Evolutionary conservation across 2,888 invertebrate species (phyloP).

Genomic region (Drosophila parthenogenetica): DNA sequence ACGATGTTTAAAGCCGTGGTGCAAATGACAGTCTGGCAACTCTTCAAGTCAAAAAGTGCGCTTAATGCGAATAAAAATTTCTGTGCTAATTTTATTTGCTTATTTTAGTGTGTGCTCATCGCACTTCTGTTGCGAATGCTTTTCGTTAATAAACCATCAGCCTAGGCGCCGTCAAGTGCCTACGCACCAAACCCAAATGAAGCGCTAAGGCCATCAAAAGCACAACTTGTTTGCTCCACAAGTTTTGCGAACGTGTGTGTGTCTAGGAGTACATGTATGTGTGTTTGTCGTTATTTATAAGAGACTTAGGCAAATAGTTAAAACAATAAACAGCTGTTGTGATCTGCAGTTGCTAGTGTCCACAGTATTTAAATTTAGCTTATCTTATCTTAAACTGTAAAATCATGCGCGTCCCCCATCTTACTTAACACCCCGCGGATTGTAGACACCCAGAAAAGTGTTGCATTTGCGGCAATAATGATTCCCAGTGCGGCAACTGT

Average conservation of each 20-base stretch:
- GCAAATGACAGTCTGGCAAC: slow-evolving; percentile 28
- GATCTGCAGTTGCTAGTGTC: slow-evolving; percentile 24
- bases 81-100: neutral
- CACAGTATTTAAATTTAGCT: slow-evolving; percentile 31
- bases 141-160: slow-evolving; percentile 13
- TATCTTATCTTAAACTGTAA: slow-evolving; percentile 40
- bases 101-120: slow-evolving; percentile 9
- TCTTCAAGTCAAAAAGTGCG: slow-evolving; percentile 6
- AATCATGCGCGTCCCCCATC: slow-evolving; percentile 6
- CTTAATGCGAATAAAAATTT: neutral
- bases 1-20: neutral
- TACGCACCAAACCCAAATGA: slow-evolving; percentile 31
- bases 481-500: slow-evolving; percentile 84
- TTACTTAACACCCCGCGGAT: slow-evolving; percentile 60
- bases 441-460: slow-evolving; percentile 81
- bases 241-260: too few relatives aligned
- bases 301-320: slow-evolving; percentile 31
- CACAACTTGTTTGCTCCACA: slow-evolving; percentile 33
- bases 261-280: too few relatives aligned
- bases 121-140: slow-evolving; percentile 4
- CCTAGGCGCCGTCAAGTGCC: slow-evolving; percentile 25
- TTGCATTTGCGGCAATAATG: slow-evolving; percentile 83
- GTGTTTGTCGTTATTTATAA: slow-evolving; percentile 25
- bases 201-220: slow-evolving; percentile 30
- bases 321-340: slow-evolving; percentile 41